Base-by-base conservation (phyloP, 2,888 invertebrate genomes). In the Drosophila ochracea region DNA sequence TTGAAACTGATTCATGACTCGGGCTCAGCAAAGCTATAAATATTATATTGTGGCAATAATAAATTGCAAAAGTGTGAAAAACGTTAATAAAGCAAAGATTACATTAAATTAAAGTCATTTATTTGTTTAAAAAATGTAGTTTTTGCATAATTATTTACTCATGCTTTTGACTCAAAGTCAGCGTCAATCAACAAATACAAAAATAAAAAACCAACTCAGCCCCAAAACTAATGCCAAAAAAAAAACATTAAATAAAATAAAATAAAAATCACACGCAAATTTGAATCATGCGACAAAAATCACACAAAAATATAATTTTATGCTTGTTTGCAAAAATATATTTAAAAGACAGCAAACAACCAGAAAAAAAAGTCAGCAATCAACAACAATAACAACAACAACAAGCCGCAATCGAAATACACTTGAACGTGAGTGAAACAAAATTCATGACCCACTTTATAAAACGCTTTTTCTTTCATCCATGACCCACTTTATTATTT, bases 371-470 rank as follows among this genome's bases (percentile, higher is more conserved):
- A 39, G 50, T 30, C 50, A 49, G 62, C 47, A 70, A 71, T 25
- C 53, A 77, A 58, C 39, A 69, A 69, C 55, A 64, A 71, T n/a
- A 41, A 43, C 33, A 72, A 64, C 35, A 68, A 70, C 50, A 70
- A 77, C 65, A 71, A 77, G 80, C 72, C 81, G 88, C 91, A 90
- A 89, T 87, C 85, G 83, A 92, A 92, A 90, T 91, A 91, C 89
- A 92, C 92, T 91, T 91, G 91, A 91, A 91, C 91, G 92, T 92
- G 92, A 91, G 92, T 89, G 91, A 91, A 91, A 92, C 90, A 92
- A 92, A 91, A 92, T 91, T 92, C 92, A 92, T 92, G 92, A 92
- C 92, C 92, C 92, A 92, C 92, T 91, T 92, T 91, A 80, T 84
- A 82, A 90, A 87, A 81, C 91, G 92, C 90, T 92, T 92, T 92